phyloP scores from a whole-genome alignment of 2,888 invertebrate species.

The Chironomus tentans region DNA sequence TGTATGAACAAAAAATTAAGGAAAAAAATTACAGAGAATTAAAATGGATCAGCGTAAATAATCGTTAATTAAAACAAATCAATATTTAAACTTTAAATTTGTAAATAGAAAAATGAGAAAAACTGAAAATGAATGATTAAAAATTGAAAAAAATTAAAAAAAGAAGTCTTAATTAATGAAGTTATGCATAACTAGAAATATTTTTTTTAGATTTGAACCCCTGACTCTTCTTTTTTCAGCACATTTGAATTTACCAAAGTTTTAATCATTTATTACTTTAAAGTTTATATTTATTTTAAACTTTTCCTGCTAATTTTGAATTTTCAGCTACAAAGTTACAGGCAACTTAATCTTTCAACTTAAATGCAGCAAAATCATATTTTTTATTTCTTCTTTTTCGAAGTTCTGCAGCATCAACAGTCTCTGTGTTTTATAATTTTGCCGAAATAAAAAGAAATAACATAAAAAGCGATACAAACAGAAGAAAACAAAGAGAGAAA shows the following conservation, averaged over 20 bases:
- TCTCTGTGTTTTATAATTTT: not conserved
- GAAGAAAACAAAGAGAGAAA: not conserved
- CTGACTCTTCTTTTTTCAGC: too few relatives aligned
- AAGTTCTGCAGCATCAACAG: not conserved
- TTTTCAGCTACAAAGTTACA: not conserved
- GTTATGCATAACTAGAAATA: too few relatives aligned
- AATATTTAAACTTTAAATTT: conserved; percentile 23
- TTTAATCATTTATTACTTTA: too few relatives aligned
- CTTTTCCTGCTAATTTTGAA: not conserved
- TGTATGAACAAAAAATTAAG: not conserved
- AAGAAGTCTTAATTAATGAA: too few relatives aligned
- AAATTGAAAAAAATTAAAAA: conserved; percentile 1
- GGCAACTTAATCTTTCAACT: too few relatives aligned
- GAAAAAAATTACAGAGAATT: conserved; percentile 4
- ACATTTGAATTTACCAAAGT: too few relatives aligned
- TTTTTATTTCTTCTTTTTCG: too few relatives aligned
- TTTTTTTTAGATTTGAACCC: too few relatives aligned
- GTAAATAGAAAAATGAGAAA: conserved; percentile 19
- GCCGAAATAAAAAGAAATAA: not conserved
- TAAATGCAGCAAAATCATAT: too few relatives aligned
- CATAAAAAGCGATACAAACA: not conserved
- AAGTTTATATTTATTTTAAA: too few relatives aligned
- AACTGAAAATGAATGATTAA: conserved; percentile 18
- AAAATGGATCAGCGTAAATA: conserved; percentile 2
- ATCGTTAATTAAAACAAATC: conserved; percentile 26